Conservation (phyloP, 1,140 invertebrate species). For the Sarcophaga peregrina region DNA sequence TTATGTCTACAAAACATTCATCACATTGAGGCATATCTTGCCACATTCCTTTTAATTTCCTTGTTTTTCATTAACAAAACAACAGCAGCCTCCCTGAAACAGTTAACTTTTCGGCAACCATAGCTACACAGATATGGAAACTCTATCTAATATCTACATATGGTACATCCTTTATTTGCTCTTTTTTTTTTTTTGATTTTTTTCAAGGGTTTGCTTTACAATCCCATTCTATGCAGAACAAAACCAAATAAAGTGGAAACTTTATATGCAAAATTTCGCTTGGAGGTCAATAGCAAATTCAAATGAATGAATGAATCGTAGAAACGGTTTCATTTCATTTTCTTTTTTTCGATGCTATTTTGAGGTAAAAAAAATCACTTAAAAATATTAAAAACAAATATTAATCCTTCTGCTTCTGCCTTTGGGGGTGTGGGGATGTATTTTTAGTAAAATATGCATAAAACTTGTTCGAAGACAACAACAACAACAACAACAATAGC, state of each 20-base stretch:
- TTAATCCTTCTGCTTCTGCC: constrained; percentile 19
- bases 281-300: constrained; percentile 34
- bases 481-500: neutral
- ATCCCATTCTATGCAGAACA: neutral
- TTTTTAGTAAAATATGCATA: neutral
- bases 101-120: neutral
- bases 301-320: constrained; percentile 26
- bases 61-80: neutral
- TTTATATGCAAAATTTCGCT: constrained; percentile 18
- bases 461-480: neutral
- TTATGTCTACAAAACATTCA: neutral
- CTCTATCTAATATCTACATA: neutral
- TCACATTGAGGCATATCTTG: neutral
- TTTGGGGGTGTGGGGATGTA: neutral
- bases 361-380: constrained; percentile 17
- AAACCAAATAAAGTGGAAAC: constrained; percentile 27
- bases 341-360: neutral
- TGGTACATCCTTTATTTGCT: neutral
- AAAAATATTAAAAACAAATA: constrained; percentile 40
- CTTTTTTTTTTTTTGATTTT: neutral
- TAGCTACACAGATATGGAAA: neutral
- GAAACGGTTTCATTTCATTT: neutral
- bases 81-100: neutral
- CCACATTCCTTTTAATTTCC: neutral
- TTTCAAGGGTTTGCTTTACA: neutral